Conservation (phyloP, 2,113 vertebrate genomes). For the Turdus rufiventris region DNA sequence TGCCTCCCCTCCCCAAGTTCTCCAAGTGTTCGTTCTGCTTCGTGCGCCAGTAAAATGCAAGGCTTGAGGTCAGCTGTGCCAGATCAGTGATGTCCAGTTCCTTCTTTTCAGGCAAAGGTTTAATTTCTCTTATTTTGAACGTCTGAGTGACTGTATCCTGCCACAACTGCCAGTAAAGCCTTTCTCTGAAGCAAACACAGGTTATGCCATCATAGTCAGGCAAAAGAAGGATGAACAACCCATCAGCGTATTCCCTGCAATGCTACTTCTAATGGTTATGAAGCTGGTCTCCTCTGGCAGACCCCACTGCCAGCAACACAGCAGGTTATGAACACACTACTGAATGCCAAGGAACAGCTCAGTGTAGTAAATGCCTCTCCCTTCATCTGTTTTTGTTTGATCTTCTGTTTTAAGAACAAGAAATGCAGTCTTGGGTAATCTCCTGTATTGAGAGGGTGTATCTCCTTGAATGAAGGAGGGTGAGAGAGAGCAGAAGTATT, state of each 20-base stretch:
- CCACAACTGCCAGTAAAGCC: neutral
- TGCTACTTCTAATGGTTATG: neutral
- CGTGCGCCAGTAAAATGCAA: neutral
- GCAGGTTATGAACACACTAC: neutral
- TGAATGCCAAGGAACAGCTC: neutral
- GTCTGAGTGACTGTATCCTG: neutral
- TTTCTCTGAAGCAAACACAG: neutral
- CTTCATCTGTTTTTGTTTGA: neutral
- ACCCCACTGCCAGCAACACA: neutral
- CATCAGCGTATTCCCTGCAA: fast-evolving
- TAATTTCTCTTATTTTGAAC: neutral
- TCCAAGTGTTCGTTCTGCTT: neutral
- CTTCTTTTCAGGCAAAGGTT: neutral
- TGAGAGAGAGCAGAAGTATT: neutral
- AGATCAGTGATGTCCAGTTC: neutral
- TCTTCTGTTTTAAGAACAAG: neutral
- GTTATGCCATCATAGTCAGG: neutral
- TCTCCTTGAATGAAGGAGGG: neutral
- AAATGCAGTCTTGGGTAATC: neutral
- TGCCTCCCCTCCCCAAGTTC: neutral
- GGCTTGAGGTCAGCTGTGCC: neutral
- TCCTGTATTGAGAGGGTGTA: neutral
- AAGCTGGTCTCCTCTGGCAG: neutral
- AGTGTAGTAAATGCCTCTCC: neutral
- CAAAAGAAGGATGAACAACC: neutral